Base-by-base conservation (phyloP, 2,888 invertebrate genomes). In the Elgonia sp. region DNA sequence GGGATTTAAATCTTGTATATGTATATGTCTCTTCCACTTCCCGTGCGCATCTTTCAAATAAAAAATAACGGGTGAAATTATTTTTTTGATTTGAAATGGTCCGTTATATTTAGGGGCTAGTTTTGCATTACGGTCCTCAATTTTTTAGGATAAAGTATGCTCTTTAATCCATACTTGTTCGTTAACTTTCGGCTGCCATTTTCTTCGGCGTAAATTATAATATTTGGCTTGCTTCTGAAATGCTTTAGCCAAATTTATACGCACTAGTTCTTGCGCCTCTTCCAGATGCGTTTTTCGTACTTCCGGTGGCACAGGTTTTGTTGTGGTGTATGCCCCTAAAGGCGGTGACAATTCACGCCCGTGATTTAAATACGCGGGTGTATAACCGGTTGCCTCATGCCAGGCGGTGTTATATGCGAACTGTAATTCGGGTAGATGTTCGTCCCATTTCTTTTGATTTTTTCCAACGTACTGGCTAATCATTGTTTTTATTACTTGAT, bases 141-240 rank as follows among this genome's bases (percentile, higher is more conserved):
- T 9, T 50, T 80, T 70, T 12, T 46, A 70, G 7, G 80, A 80
- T 4, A 79, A 39, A 0, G 12, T 21, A 21, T 79, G 57, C 18
- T 55, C 46, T 16, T 18, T 12, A n/a, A 37, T 42, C 80, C 70
- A 80, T 7, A 79, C 67, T 46, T 2, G 10, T 39, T 65, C 67
- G 1, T 57, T 57, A 0, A 39, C 1, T 18, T 37, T 8, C 20
- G 80, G 80, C 37, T 5, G 20, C 69, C 80, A 80, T 0, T n/a
- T 14, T 18, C 80, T 7, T 20, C 14, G 16, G 0, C 69, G 42
- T 12, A 69, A 12, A 42, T 80, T 50, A 21, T 80, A 80, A 37
- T 80, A 60, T 60, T 80, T 80, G 18, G 39, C 80, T 20, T 80
- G 69, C 29, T 50, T 55, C 20, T 67, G 46, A 39, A 70, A 80